phyloP scores from a whole-genome alignment of 2,797 vertebrate species.

The Schizopygopsis malacanthus region DNA sequence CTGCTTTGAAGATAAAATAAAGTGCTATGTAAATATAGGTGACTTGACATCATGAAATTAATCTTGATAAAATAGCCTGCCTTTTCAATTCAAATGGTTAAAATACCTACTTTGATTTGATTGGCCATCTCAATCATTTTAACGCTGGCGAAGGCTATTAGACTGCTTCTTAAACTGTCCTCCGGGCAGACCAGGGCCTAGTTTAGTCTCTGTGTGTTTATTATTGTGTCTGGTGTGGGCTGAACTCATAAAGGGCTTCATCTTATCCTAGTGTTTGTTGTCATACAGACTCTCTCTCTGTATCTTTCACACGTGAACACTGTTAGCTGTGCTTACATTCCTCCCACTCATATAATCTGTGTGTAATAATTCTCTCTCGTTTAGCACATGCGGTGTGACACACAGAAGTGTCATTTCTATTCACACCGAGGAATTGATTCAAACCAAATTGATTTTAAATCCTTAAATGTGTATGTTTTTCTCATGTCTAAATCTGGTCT shows the following conservation, averaged over 20 bases:
- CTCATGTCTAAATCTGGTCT: background rate
- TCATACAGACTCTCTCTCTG: background rate
- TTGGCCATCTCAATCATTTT: background rate
- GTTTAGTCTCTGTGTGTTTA: background rate
- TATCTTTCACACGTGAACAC: background rate
- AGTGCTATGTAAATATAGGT: background rate
- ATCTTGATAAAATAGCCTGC: too few species aligned
- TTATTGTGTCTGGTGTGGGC: too few species aligned
- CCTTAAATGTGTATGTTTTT: background rate
- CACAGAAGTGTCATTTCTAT: background rate
- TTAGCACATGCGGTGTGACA: background rate
- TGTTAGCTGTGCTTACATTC: background rate
- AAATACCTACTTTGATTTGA: too few species aligned
- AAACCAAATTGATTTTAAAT: background rate
- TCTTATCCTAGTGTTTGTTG: background rate
- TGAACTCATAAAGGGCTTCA: background rate
- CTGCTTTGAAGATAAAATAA: background rate
- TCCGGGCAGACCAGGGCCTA: background rate
- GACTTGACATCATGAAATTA: background rate
- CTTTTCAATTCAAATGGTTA: too few species aligned
- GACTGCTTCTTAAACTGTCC: too few species aligned
- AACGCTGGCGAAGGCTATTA: too few species aligned
- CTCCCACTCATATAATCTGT: background rate
- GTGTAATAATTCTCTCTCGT: background rate
- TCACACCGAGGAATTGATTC: background rate